phyloP scores from a whole-genome alignment of 92 coral and sea anemone genomes.

The Parazoanthus darwini region DNA sequence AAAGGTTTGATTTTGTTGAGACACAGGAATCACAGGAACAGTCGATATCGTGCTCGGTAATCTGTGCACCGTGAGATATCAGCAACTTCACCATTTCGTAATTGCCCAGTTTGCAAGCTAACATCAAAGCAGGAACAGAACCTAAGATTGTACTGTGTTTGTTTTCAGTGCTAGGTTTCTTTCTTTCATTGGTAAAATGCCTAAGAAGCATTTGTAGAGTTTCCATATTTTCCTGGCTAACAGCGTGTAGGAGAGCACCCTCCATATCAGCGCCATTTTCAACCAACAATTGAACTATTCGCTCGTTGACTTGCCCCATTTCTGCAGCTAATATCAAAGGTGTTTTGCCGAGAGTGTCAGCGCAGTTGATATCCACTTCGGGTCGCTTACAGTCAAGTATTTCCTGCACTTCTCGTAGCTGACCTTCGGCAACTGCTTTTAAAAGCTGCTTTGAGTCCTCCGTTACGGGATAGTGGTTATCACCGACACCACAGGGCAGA shows the following conservation, averaged over 20 bases:
- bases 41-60: conserved; percentile 10
- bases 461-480: no score
- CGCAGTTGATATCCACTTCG: no score
- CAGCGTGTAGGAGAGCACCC: conserved; percentile 42
- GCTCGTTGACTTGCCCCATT: not conserved
- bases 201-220: conserved; percentile 32
- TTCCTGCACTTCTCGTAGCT: no score
- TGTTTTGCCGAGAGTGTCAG: conserved; percentile 42
- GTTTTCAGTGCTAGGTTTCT: not conserved
- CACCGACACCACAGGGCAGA: no score
- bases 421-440: no score
- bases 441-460: no score
- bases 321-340: conserved; percentile 42
- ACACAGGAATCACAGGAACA: not conserved
- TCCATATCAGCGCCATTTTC: conserved; percentile 49
- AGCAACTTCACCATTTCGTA: conserved; percentile 42
- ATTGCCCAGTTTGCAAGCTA: conserved; percentile 43
- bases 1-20: conserved; percentile 3
- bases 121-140: conserved; percentile 29
- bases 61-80: conserved; percentile 39
- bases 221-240: conserved; percentile 21
- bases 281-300: conserved; percentile 19
- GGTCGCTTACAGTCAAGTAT: no score
- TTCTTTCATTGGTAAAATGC: not conserved
- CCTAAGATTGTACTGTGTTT: not conserved